Percentiles rank a stretch among this genome's conserved stretches.
Evolutionary conservation across 2,797 vertebrate genomes (phyloP).

Genomic region (Danionella dracula): DNA sequence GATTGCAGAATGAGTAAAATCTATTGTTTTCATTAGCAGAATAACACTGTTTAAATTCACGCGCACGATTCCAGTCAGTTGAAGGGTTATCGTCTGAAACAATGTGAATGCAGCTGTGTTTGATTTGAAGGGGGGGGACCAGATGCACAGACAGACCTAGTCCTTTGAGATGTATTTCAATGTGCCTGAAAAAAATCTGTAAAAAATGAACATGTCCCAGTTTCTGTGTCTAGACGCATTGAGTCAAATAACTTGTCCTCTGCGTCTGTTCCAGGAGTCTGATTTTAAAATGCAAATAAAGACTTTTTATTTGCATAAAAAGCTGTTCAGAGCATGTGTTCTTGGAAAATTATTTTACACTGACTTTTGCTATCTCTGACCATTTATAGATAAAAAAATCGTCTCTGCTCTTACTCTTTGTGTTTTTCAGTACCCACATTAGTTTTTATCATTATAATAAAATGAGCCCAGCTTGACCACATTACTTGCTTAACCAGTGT

Average conservation of each 20-base stretch:
- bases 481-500: too few relatives aligned
- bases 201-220: not conserved
- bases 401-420: too few relatives aligned
- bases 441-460: too few relatives aligned
- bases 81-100: slow-evolving; percentile 25
- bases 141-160: not conserved
- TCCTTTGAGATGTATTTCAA: not conserved
- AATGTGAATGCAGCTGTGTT: slow-evolving; percentile 5
- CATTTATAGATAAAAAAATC: too few relatives aligned
- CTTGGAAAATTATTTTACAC: too few relatives aligned
- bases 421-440: too few relatives aligned
- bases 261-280: not conserved
- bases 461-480: too few relatives aligned
- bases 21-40: not conserved
- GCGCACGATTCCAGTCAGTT: slow-evolving; percentile 17
- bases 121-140: slow-evolving; percentile 5
- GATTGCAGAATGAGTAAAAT: slow-evolving; percentile 12
- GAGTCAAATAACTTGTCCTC: not conserved
- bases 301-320: too few relatives aligned
- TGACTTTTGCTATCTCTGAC: too few relatives aligned
- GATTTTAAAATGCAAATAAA: not conserved
- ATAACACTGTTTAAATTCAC: slow-evolving; percentile 32
- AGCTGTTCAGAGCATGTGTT: too few relatives aligned
- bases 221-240: not conserved
- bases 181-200: not conserved